phyloP scores from a whole-genome alignment of 2,888 invertebrate species.

The Tubiluchus corallicola region DNA sequence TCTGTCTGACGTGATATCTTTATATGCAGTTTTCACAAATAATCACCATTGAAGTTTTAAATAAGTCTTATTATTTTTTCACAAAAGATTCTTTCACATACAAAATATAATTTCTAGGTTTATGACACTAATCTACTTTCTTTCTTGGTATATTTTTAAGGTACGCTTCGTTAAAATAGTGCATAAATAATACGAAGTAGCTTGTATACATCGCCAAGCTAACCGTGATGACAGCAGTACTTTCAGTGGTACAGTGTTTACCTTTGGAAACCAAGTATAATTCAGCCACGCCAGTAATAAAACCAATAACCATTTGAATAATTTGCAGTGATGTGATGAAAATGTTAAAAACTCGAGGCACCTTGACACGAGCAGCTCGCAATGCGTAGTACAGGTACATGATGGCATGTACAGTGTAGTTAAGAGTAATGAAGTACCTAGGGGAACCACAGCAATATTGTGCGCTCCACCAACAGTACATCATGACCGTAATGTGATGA shows the following conservation, averaged over 20 bases:
- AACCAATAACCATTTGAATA: constrained; percentile 11
- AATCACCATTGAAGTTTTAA: too few species aligned
- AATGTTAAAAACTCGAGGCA: constrained; percentile 24
- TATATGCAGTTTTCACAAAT: too few species aligned
- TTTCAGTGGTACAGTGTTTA: too few species aligned
- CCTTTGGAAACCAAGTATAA: too few species aligned
- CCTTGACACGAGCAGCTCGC: constrained; percentile 61
- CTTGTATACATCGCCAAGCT: constrained; percentile 20
- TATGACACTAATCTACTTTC: too few species aligned
- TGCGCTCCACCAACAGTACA: constrained; percentile 74
- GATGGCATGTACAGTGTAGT: constrained; percentile 70
- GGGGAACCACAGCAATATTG: constrained; percentile 32
- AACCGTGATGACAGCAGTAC: too few species aligned
- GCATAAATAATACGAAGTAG: constrained; percentile 23
- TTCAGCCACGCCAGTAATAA: too few species aligned
- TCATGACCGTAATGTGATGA: constrained; percentile 80
- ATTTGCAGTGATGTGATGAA: constrained; percentile 11
- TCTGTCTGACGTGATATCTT: too few species aligned
- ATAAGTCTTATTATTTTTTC: too few species aligned
- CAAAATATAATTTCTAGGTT: too few species aligned
- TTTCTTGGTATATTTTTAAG: constrained; percentile 16
- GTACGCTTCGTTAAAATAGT: constrained; percentile 24
- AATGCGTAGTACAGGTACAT: constrained; percentile 84
- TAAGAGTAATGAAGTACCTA: constrained; percentile 86
- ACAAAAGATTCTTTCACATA: too few species aligned